Conservation (phyloP, 2,797 vertebrate genomes). For the Crenuchus spilurus region DNA sequence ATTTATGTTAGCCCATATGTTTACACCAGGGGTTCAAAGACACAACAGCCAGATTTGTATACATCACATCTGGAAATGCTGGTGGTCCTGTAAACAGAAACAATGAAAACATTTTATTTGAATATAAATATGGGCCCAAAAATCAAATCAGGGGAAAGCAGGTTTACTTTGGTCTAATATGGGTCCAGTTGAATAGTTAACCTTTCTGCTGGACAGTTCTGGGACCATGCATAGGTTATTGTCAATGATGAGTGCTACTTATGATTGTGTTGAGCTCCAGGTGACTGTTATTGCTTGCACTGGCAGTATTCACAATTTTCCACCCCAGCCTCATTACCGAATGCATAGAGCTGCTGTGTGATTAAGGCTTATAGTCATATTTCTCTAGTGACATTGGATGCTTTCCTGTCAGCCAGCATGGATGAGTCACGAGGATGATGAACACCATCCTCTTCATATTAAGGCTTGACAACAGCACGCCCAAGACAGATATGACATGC, state of each 20-base stretch:
- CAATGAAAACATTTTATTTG: no score
- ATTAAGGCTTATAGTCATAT: conserved; percentile 33
- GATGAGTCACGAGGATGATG: conserved; percentile 22
- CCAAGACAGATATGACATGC: conserved; percentile 36
- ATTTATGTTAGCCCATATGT: not conserved
- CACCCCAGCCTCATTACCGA: conserved; percentile 18
- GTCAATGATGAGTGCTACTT: not conserved
- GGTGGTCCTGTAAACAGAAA: not conserved
- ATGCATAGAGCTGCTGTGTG: conserved; percentile 24
- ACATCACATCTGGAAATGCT: not conserved
- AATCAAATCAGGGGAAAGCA: no score
- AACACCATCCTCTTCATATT: conserved; percentile 25
- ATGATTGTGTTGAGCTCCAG: not conserved
- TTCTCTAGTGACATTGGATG: conserved; percentile 23
- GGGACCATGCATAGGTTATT: not conserved
- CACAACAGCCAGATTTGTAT: not conserved
- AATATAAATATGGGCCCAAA: no score
- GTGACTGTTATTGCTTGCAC: not conserved
- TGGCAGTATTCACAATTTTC: not conserved
- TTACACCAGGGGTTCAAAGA: not conserved
- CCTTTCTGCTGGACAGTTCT: conserved; percentile 7
- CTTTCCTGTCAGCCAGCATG: conserved; percentile 31
- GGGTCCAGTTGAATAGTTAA: not conserved
- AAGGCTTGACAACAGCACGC: conserved; percentile 22
- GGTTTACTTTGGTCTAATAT: not conserved